These are phyloP conservation scores for Panzeria rudis DNA, from an alignment of 2,888 invertebrate species.

Conservation along the genomic window DNA sequence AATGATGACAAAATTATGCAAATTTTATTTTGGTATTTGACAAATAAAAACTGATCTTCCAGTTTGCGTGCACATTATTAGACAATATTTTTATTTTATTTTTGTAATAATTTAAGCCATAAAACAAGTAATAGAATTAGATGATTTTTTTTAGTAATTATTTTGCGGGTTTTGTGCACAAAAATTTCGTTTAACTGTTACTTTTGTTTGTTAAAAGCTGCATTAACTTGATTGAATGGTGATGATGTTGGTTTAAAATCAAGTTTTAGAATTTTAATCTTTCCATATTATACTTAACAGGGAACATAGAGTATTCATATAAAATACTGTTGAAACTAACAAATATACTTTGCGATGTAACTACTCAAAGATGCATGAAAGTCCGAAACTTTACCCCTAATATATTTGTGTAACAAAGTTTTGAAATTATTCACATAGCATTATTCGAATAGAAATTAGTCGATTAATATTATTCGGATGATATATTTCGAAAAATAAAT, in stretches of 20 bases:
- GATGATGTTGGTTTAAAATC: slow-evolving; percentile 5
- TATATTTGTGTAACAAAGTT: too few relatives aligned
- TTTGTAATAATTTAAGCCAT: slow-evolving; percentile 43
- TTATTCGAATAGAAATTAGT: too few relatives aligned
- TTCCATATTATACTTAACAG: not conserved
- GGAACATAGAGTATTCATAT: not conserved
- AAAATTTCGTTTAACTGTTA: slow-evolving; percentile 28
- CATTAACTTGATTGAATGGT: slow-evolving; percentile 6
- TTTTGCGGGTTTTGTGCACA: slow-evolving; percentile 14
- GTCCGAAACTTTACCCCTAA: too few relatives aligned
- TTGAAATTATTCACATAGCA: too few relatives aligned
- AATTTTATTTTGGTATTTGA: slow-evolving; percentile 5
- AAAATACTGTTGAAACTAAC: not conserved
- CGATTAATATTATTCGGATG: too few relatives aligned
- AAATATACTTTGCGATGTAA: not conserved
- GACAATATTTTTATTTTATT: slow-evolving; percentile 9
- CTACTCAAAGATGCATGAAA: too few relatives aligned
- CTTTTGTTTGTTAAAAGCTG: slow-evolving; percentile 20
- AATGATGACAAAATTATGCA: slow-evolving; percentile 47
- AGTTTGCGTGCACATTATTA: slow-evolving; percentile 37
- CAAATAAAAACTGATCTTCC: slow-evolving; percentile 24
- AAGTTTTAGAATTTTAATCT: slow-evolving; percentile 39
- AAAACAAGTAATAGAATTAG: slow-evolving; percentile 56
- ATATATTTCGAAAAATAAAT: too few relatives aligned
- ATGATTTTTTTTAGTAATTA: slow-evolving; percentile 29